Conservation (phyloP, 2,888 invertebrate genomes). For the Drosophila atripex region DNA sequence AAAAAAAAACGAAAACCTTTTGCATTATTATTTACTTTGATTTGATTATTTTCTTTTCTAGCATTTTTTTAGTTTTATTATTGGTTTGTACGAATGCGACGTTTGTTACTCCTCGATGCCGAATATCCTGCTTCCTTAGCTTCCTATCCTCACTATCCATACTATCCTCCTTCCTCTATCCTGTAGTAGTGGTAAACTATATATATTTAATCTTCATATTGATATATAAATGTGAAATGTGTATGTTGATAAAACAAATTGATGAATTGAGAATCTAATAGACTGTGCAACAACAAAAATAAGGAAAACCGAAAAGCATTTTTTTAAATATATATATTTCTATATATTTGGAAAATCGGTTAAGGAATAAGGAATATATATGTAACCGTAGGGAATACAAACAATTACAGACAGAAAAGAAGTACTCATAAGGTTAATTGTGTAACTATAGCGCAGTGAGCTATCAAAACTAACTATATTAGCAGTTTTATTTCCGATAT, state of each 20-base stretch:
- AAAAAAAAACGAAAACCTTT: conserved; percentile 45
- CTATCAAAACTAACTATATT: conserved; percentile 47
- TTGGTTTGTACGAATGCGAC: conserved; percentile 44
- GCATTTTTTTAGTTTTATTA: conserved; percentile 21
- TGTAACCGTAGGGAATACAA: conserved; percentile 4
- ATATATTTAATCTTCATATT: conserved; percentile 46
- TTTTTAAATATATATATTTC: conserved; percentile 59
- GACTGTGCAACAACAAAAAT: conserved; percentile 74
- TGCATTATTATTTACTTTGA: conserved; percentile 49
- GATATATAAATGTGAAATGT: conserved; percentile 52
- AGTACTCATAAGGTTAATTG: conserved; percentile 46
- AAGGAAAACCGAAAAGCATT: conserved; percentile 56
- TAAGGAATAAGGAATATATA: conserved; percentile 19
- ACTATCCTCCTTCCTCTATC: neutral
- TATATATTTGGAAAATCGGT: conserved; percentile 39
- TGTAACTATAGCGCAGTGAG: conserved; percentile 54
- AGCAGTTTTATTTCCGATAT: conserved; percentile 35
- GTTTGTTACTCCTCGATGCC: conserved; percentile 28
- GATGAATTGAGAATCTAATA: conserved; percentile 79
- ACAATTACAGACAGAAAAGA: conserved; percentile 6
- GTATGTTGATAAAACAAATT: conserved; percentile 77
- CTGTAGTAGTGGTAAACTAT: conserved; percentile 41
- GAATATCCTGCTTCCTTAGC: conserved; percentile 17
- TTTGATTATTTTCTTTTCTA: conserved; percentile 36
- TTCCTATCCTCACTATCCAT: neutral